Conservation (phyloP, 2,113 vertebrate species). For the Lynx canadensis region DNA sequence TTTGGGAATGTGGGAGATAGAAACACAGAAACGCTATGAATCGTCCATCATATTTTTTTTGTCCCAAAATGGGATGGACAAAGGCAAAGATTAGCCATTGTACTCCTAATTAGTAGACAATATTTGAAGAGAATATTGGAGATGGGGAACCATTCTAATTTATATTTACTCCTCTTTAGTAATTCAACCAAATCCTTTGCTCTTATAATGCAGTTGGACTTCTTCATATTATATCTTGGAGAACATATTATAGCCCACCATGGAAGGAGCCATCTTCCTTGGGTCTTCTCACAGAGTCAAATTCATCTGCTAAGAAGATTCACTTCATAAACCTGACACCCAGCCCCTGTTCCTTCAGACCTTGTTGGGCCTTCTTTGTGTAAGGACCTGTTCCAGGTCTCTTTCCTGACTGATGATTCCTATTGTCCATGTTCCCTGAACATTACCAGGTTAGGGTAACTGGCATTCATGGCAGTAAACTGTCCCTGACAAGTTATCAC, state of each 20-base stretch:
- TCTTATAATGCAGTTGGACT: not conserved
- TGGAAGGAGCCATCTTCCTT: accelerated
- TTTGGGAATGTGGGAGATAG: not conserved
- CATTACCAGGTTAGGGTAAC: not conserved
- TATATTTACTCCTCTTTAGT: not conserved
- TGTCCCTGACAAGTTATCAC: not conserved
- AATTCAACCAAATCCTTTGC: not conserved
- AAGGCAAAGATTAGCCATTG: not conserved
- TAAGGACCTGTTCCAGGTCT: not conserved
- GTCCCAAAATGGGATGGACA: not conserved
- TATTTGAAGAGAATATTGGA: not conserved
- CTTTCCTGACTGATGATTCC: not conserved
- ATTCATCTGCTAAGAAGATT: not conserved
- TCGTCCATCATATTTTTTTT: not conserved
- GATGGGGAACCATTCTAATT: not conserved
- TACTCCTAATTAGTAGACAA: not conserved
- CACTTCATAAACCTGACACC: accelerated
- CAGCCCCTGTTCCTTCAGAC: not conserved
- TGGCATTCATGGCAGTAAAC: not conserved
- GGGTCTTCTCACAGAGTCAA: not conserved
- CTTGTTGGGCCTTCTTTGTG: not conserved
- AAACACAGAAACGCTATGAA: not conserved
- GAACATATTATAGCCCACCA: not conserved
- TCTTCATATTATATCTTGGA: not conserved
- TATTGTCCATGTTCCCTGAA: not conserved